phyloP scores from a whole-genome alignment of 1,140 invertebrate genomes.

The Drosophila pseudoobscura region DNA sequence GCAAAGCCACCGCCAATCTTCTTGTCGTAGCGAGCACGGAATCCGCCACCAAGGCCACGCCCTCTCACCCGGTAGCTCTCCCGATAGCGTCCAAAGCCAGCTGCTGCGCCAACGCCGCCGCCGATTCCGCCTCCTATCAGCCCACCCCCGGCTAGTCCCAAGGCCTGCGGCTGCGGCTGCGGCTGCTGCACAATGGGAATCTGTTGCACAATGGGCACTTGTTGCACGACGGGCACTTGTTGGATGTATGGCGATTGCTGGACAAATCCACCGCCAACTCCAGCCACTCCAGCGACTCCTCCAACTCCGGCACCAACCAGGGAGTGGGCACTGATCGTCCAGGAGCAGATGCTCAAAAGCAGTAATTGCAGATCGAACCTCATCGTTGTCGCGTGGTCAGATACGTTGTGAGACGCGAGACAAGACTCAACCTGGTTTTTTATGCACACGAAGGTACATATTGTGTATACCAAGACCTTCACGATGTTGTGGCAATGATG shows the following conservation, averaged over 20 bases:
- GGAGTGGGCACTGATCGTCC: slow-evolving; percentile 3
- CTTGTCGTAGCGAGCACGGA: slow-evolving; percentile 65
- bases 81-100: slow-evolving; percentile 70
- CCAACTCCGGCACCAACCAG: slow-evolving; percentile 18
- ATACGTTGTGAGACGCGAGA: slow-evolving; percentile 36
- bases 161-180: slow-evolving; percentile 50
- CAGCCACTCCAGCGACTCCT: slow-evolving; percentile 24
- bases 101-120: slow-evolving; percentile 60
- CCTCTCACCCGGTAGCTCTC: slow-evolving; percentile 59
- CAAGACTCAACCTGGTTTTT: slow-evolving; percentile 29
- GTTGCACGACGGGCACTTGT: slow-evolving; percentile 48
- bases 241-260: slow-evolving; percentile 20
- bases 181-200: slow-evolving; percentile 61
- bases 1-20: slow-evolving; percentile 52
- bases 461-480: slow-evolving; percentile 54
- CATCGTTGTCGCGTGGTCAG: slow-evolving; percentile 41
- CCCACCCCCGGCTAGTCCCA: slow-evolving; percentile 49
- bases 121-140: slow-evolving; percentile 48
- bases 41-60: slow-evolving; percentile 70
- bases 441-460: slow-evolving; percentile 41
- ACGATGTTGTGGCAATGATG: slow-evolving; percentile 11
- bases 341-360: slow-evolving; percentile 22
- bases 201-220: slow-evolving; percentile 58
- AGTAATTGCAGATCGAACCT: slow-evolving; percentile 33
- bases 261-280: slow-evolving; percentile 14